A percentile compares a stretch with the other conserved stretches of the same genome.
Evolutionary conservation across 2,797 vertebrate species (phyloP).

Genomic region (Pipistrellus nathusii): DNA sequence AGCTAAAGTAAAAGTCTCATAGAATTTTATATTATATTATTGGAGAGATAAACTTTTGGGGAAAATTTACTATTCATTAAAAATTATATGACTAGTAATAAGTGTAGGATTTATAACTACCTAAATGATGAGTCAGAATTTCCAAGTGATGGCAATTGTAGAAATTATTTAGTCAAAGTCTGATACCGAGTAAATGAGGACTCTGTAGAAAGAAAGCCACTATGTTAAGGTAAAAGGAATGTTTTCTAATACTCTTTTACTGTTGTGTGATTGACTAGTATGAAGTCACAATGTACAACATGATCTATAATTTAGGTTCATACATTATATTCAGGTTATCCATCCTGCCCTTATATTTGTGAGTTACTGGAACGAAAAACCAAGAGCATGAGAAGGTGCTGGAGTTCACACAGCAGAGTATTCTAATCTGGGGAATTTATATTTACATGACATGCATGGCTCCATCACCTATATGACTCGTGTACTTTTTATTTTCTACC

Average conservation of each 20-base stretch:
- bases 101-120: background rate
- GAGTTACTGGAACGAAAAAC: background rate
- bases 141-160: background rate
- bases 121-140: background rate
- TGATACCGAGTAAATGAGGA: background rate
- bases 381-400: accelerated
- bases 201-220: background rate
- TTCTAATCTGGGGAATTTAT: background rate
- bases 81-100: background rate
- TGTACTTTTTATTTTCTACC: background rate
- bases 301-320: background rate
- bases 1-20: background rate
- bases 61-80: background rate
- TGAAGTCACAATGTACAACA: background rate
- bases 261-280: background rate
- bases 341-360: background rate
- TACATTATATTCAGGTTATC: background rate
- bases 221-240: background rate
- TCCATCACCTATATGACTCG: background rate
- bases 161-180: background rate
- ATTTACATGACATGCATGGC: background rate
- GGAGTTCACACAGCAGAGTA: accelerated
- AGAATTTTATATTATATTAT: background rate
- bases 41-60: background rate
- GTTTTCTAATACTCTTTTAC: background rate